Percentiles rank a stretch among this genome's conserved stretches.
Evolutionary conservation across 2,797 vertebrate species (phyloP).

Genomic region (Pterois miles): DNA sequence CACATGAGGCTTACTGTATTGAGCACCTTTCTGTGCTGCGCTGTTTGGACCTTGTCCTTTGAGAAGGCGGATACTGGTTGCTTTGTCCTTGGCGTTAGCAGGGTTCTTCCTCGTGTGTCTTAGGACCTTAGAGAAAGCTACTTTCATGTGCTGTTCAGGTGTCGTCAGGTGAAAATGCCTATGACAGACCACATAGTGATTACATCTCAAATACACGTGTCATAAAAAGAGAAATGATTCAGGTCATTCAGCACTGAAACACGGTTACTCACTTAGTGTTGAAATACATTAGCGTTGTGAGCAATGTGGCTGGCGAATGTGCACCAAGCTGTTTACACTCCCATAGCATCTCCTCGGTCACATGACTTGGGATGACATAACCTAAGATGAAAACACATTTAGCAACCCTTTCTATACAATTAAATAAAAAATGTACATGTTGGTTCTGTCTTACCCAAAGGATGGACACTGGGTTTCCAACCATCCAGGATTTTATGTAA

Average conservation of each 20-base stretch:
- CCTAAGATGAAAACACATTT: slow-evolving; percentile 77
- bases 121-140: slow-evolving; percentile 98
- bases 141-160: slow-evolving; percentile 98
- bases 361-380: slow-evolving; percentile 97
- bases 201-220: background rate
- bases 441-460: slow-evolving; percentile 87
- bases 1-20: background rate
- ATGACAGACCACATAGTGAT: background rate
- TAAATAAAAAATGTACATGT: background rate
- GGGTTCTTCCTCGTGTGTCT: slow-evolving; percentile 99
- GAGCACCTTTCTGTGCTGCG: slow-evolving; percentile 93
- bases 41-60: slow-evolving; percentile 92
- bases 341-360: slow-evolving; percentile 99
- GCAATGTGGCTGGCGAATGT: slow-evolving; percentile 96
- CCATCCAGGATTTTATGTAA: slow-evolving; percentile 95
- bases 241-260: background rate
- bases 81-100: slow-evolving; percentile 97
- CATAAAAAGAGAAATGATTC: background rate
- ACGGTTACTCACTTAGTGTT: slow-evolving; percentile 95
- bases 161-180: slow-evolving; percentile 97
- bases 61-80: slow-evolving; percentile 97
- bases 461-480: slow-evolving; percentile 93
- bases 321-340: slow-evolving; percentile 99
- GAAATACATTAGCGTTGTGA: slow-evolving; percentile 99
- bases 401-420: background rate